These are phyloP conservation scores for Augochlora pura DNA, from an alignment of 1,140 invertebrate species.

Conservation along the genomic window DNA sequence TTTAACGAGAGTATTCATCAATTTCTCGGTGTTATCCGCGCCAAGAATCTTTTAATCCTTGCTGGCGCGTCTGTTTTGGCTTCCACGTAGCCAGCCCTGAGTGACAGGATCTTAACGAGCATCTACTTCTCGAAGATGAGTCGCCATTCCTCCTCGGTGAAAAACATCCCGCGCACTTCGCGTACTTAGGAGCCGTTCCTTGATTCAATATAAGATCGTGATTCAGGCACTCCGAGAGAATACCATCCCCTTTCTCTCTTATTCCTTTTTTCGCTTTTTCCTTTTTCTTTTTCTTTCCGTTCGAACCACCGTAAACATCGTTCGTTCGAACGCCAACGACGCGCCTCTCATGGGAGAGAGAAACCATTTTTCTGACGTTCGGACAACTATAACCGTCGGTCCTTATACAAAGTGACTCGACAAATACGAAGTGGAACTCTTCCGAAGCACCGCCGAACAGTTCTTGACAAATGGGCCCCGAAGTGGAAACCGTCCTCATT, in stretches of 20 bases:
- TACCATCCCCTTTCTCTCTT: not conserved
- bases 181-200: slow-evolving; percentile 11
- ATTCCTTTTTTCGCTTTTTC: not conserved
- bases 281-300: not conserved
- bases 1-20: slow-evolving; percentile 50
- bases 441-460: slow-evolving; percentile 51
- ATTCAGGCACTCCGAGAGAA: slow-evolving; percentile 30
- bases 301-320: slow-evolving; percentile 2
- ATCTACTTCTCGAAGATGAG: slow-evolving; percentile 63
- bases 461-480: slow-evolving; percentile 65
- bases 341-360: slow-evolving; percentile 17
- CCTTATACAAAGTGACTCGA: slow-evolving; percentile 59
- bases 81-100: slow-evolving; percentile 50
- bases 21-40: slow-evolving; percentile 55
- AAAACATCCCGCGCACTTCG: slow-evolving; percentile 38
- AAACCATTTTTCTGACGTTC: slow-evolving; percentile 51
- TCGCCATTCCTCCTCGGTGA: slow-evolving; percentile 36
- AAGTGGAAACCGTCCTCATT: slow-evolving; percentile 45
- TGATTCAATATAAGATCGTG: slow-evolving; percentile 53
- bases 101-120: slow-evolving; percentile 76
- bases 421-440: slow-evolving; percentile 39
- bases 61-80: slow-evolving; percentile 30
- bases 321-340: slow-evolving; percentile 19
- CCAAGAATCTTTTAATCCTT: slow-evolving; percentile 69
- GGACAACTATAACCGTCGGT: slow-evolving; percentile 24